A percentile compares a stretch with the other conserved stretches of the same genome.
Conservation (phyloP, 2,888 invertebrate species). For the Diarsia mendica region DNA sequence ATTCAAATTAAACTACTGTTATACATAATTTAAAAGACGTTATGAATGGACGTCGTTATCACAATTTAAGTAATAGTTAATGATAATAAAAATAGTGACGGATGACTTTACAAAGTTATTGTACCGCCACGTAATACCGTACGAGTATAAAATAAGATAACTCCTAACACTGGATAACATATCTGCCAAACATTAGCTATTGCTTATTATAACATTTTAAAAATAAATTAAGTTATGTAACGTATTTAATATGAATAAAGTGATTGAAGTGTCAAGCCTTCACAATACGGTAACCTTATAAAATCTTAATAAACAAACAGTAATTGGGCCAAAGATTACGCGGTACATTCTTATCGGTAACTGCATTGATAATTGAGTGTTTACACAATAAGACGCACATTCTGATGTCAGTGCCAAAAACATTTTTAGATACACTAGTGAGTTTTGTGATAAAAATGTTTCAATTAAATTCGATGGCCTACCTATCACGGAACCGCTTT, state of each 20-base stretch:
- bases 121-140: conserved; percentile 20
- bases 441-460: conserved; percentile 10
- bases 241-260: conserved; percentile 24
- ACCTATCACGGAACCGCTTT: neutral
- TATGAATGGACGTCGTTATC: conserved; percentile 51
- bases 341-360: conserved; percentile 59
- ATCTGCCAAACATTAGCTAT: conserved; percentile 22
- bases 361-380: conserved; percentile 64
- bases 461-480: neutral
- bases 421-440: conserved; percentile 33
- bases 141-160: conserved; percentile 36
- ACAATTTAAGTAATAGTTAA: neutral
- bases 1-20: neutral
- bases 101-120: conserved; percentile 30
- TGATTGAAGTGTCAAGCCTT: conserved; percentile 18
- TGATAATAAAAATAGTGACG: conserved; percentile 5
- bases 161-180: conserved; percentile 49
- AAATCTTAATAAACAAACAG: conserved; percentile 63
- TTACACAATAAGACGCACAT: conserved; percentile 61
- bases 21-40: neutral
- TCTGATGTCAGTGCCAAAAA: conserved; percentile 63
- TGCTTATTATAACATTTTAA: conserved; percentile 22
- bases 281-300: conserved; percentile 59
- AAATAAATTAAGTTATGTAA: conserved; percentile 39
- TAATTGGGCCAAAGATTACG: conserved; percentile 65